Conservation (phyloP, 1,140 invertebrate genomes). For the Fopius arisanus region DNA sequence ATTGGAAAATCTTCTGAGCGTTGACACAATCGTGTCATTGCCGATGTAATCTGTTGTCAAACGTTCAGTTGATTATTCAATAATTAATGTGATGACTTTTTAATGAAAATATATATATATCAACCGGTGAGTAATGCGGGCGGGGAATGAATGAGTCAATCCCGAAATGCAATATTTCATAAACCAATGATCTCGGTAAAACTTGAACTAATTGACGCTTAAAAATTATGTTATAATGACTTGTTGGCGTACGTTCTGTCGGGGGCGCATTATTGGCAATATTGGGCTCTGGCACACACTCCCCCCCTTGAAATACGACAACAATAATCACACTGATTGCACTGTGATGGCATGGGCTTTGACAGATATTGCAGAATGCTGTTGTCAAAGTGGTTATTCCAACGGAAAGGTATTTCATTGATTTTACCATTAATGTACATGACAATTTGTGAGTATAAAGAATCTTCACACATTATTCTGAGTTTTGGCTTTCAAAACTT, state of each 20-base stretch:
- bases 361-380: slow-evolving; percentile 84
- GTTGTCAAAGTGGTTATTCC: slow-evolving; percentile 98
- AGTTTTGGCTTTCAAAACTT: slow-evolving; percentile 17
- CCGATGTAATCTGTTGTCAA: not conserved
- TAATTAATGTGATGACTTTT: not conserved
- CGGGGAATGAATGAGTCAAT: not conserved
- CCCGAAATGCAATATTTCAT: slow-evolving; percentile 1
- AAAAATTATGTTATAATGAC: slow-evolving; percentile 57
- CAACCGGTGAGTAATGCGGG: not conserved
- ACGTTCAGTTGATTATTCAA: slow-evolving; percentile 2
- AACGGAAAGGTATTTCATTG: slow-evolving; percentile 82
- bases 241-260: slow-evolving; percentile 46
- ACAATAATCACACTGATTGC: slow-evolving; percentile 40
- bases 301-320: slow-evolving; percentile 41
- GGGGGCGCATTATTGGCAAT: slow-evolving; percentile 29
- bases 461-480: slow-evolving; percentile 6
- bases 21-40: not conserved
- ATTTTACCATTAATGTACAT: slow-evolving; percentile 46
- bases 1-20: slow-evolving; percentile 6
- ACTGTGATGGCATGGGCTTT: slow-evolving; percentile 49
- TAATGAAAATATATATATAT: not conserved
- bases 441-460: slow-evolving; percentile 49
- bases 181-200: slow-evolving; percentile 12
- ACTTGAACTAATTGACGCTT: slow-evolving; percentile 51
- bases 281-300: slow-evolving; percentile 3